Evolutionary conservation across 2,113 vertebrate genomes (phyloP), one percentile per base, ranked within the genome.

Genomic region (Ascaphus truei): DNA sequence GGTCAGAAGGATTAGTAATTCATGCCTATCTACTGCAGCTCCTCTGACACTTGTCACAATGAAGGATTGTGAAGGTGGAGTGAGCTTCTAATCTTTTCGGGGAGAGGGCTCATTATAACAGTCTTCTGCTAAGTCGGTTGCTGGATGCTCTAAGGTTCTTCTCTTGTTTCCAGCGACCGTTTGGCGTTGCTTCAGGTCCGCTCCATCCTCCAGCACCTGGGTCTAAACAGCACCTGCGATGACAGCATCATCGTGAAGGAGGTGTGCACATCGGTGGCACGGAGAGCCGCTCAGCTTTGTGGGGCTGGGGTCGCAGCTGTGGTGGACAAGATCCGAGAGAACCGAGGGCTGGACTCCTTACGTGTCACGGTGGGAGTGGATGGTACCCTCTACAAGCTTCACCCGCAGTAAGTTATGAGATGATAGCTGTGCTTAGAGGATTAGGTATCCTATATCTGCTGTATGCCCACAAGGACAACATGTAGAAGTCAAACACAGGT

Each of bases 201-300:
- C 0, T 91, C 94, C 58, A 98, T 98, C 78, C 89, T 99, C 50
- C 95, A 91, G 79, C 95, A 96, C 73, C 74, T 99, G 1, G 96
- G 97, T 1, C 88, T 99, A 27, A 92, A 94, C 77, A 93, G 90
- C 80, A 98, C 96, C 0, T 98, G 96, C 0, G 96, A 99, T 0
- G 96, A 99, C 88, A 96, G 96, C 76, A 96, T 98, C 64, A 91
- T 96, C 0, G 97, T 99, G 51, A 99, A 98, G 82, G 97, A 98
- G 78, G 96, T 98, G 78, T 99, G 97, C 73, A 74, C 89, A 0
- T 91, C 94, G 50, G 94, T 99, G 4, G 86, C 95, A 0, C 83
- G 86, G 11, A 84, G 96, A 0, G 96, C 95, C 0, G 97, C 95
- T 0, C 95, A 98, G 86, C 90, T 99, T 57, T 98, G 96, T 0